Base-by-base conservation (phyloP, 2,113 vertebrate species). In the Rhinolophus sinicus region DNA sequence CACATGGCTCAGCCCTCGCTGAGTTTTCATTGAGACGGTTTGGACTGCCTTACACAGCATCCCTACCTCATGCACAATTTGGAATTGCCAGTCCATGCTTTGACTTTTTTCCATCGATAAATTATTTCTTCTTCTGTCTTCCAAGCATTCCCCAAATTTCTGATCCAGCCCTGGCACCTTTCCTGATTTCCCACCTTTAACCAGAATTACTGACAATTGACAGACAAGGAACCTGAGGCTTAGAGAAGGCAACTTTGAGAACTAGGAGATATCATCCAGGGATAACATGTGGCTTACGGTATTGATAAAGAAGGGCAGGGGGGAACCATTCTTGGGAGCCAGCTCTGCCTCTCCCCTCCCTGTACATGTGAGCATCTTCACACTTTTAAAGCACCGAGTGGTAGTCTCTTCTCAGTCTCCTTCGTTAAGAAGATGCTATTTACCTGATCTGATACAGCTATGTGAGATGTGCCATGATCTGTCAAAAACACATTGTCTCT, bases 91-190 rank as follows among this genome's bases (percentile, higher is more conserved):
- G 40, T 38, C 33, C 5, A 30, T 64, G 33, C 52, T 47, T 86
- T 76, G 30, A 88, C 58, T 89, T 64, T 89, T 95, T 81, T 85
- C 83, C 83, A 52, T 85, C 35, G 62, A n/a, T 54, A 50, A n/a
- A 38, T 75, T 6, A n/a, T 69, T 90, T 96, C 47, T 92, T n/a
- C 15, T 88, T 13, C 33, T 80, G 38, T 92, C 40, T 89, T 85
- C 50, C n/a, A 72, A 81, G 72, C 60, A 58, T 16, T 2, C 9
- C 38, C 26, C 0, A 73, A 58, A 35, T 67, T 58, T 88, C 35
- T 58, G n/a, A 54, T 52, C 76, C 47, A 75, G 30, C 64, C 84
- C 44, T n/a, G 18, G 26, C 10, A 62, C 9, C 24, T 73, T 80
- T 75, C 10, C 24, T 90, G 44, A 81, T 50, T 81, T 21, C 64